phyloP scores from a whole-genome alignment of 2,888 invertebrate genomes.

The Protodeltote pygarga region DNA sequence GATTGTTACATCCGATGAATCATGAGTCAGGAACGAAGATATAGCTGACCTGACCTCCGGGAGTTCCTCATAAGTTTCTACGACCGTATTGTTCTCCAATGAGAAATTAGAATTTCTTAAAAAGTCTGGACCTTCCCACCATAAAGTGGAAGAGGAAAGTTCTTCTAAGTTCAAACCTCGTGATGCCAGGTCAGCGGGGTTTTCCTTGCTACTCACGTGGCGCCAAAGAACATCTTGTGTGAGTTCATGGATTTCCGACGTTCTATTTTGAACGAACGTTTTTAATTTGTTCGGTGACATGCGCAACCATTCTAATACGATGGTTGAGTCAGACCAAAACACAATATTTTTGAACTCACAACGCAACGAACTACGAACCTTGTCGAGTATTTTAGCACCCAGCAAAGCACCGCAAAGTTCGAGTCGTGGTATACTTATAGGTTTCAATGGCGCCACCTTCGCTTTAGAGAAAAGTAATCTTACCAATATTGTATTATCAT shows the following conservation, averaged over 20 bases:
- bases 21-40: neutral
- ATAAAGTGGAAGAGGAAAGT: constrained; percentile 3
- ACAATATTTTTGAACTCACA: neutral
- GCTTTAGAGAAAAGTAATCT: constrained; percentile 4
- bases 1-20: neutral
- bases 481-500: neutral
- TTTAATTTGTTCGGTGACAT: constrained; percentile 35
- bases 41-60: neutral
- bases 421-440: neutral
- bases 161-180: constrained; percentile 17
- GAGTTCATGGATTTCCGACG: constrained; percentile 34
- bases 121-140: constrained; percentile 7
- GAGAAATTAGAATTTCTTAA: neutral
- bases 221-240: constrained; percentile 26
- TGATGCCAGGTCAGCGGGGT: constrained; percentile 12
- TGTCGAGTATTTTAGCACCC: constrained; percentile 1
- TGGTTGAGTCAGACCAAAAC: constrained; percentile 48
- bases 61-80: neutral
- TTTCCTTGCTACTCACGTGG: constrained; percentile 3
- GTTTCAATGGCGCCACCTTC: constrained; percentile 6
- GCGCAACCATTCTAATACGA: constrained; percentile 37
- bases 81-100: neutral
- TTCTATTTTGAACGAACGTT: constrained; percentile 43
- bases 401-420: no score
- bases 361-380: constrained; percentile 3